Percentiles rank a stretch among this genome's conserved stretches.
Evolutionary conservation across 2,797 vertebrate species (phyloP).

Genomic region (Labeo calbasu): DNA sequence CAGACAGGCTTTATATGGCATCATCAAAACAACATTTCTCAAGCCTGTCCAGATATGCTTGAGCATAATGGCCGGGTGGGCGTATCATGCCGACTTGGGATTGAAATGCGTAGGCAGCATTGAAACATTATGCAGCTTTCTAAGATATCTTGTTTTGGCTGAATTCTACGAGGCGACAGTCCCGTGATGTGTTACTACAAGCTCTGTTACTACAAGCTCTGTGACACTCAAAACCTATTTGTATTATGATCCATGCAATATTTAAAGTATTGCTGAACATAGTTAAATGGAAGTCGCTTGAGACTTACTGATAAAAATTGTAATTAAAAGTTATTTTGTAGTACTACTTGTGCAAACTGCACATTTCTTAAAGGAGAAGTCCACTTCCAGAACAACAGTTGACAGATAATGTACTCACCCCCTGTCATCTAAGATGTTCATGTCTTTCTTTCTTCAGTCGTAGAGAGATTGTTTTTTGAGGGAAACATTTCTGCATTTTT

Average conservation of each 20-base stretch:
- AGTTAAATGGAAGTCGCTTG: not conserved
- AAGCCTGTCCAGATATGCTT: too few relatives aligned
- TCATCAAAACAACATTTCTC: not conserved
- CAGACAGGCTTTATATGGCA: not conserved
- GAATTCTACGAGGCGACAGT: not conserved
- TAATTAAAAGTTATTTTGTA: too few relatives aligned
- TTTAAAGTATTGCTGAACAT: not conserved
- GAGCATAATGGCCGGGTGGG: not conserved
- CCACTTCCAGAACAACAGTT: too few relatives aligned
- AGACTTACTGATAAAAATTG: too few relatives aligned
- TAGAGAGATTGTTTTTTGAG: too few relatives aligned
- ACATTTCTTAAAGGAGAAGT: too few relatives aligned
- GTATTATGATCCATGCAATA: not conserved
- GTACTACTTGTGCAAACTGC: too few relatives aligned
- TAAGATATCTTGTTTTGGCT: not conserved
- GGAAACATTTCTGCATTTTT: too few relatives aligned
- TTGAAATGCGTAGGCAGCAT: not conserved
- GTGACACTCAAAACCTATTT: too few relatives aligned
- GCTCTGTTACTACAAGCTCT: not conserved
- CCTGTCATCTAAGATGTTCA: too few relatives aligned
- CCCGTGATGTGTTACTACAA: not conserved
- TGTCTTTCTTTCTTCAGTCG: too few relatives aligned
- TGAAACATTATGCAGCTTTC: not conserved
- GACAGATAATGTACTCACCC: too few relatives aligned
- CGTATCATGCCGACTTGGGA: not conserved